phyloP scores from a whole-genome alignment of 2,113 vertebrate genomes.

The Propithecus coquereli region DNA sequence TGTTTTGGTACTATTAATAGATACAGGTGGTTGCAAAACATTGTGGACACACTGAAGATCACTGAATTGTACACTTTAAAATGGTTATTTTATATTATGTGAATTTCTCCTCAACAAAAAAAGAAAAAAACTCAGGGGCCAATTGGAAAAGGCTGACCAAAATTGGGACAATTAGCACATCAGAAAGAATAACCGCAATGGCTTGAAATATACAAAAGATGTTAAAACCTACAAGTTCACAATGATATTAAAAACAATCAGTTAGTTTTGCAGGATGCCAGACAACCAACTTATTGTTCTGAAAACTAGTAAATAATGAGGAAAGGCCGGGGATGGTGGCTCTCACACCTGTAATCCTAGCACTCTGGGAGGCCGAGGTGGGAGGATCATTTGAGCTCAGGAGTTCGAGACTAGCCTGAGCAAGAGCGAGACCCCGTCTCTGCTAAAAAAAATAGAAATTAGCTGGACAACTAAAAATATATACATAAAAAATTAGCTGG shows the following conservation, averaged over 20 bases:
- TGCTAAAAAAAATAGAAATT: too few relatives aligned
- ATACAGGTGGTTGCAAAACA: too few relatives aligned
- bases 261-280: not conserved
- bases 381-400: too few relatives aligned
- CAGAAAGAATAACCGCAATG: not conserved
- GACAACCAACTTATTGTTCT: not conserved
- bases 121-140: not conserved
- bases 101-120: not conserved
- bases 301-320: not conserved
- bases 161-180: not conserved
- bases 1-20: too few relatives aligned
- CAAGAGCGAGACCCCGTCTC: too few relatives aligned
- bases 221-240: not conserved
- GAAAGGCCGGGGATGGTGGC: too few relatives aligned
- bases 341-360: too few relatives aligned
- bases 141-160: not conserved
- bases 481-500: too few relatives aligned
- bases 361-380: too few relatives aligned
- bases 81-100: not conserved
- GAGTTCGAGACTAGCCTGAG: too few relatives aligned
- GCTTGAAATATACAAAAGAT: not conserved
- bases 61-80: not conserved
- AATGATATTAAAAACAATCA: not conserved
- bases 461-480: too few relatives aligned
- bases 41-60: too few relatives aligned